A percentile compares a stretch with the other conserved stretches of the same genome.
These are phyloP conservation scores for Apotomis capreana DNA, from an alignment of 2,888 invertebrate genomes.

Conservation along the genomic window DNA sequence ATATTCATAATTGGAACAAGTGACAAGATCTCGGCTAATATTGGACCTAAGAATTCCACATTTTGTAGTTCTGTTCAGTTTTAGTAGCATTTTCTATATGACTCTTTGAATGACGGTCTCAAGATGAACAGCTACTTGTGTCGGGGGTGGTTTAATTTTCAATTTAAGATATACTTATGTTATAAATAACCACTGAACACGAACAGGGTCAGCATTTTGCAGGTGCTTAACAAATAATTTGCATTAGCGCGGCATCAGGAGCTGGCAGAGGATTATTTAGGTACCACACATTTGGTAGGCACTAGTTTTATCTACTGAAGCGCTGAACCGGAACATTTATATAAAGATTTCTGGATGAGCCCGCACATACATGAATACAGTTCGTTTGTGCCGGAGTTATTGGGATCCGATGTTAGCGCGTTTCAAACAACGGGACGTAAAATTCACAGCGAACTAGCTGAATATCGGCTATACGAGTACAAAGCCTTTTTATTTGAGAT, in stretches of 20 bases:
- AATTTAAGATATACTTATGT: no score
- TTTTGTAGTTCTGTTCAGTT: no score
- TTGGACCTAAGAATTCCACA: no score
- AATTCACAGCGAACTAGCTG: conserved; percentile 28
- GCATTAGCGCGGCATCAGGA: conserved; percentile 4
- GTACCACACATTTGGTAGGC: conserved; percentile 20
- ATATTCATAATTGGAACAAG: no score
- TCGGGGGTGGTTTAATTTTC: no score
- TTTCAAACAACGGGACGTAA: conserved; percentile 34
- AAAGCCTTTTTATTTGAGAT: conserved; percentile 35
- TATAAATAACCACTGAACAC: no score
- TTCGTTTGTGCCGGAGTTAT: conserved; percentile 29
- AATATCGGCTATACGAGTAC: conserved; percentile 29
- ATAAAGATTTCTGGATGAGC: conserved; percentile 31
- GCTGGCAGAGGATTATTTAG: conserved; percentile 17
- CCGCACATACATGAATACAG: conserved; percentile 18
- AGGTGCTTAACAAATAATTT: conserved; percentile 38
- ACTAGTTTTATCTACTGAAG: conserved; percentile 35
- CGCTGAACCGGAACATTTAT: conserved; percentile 23
- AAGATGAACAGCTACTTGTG: no score
- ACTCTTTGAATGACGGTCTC: no score
- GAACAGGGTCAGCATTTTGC: conserved; percentile 6
- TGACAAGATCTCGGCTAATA: no score
- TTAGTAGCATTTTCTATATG: no score
- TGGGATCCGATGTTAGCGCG: conserved; percentile 19